Evolutionary conservation across 2,797 vertebrate species (phyloP).

Genomic region (Phylloscopus collybita): DNA sequence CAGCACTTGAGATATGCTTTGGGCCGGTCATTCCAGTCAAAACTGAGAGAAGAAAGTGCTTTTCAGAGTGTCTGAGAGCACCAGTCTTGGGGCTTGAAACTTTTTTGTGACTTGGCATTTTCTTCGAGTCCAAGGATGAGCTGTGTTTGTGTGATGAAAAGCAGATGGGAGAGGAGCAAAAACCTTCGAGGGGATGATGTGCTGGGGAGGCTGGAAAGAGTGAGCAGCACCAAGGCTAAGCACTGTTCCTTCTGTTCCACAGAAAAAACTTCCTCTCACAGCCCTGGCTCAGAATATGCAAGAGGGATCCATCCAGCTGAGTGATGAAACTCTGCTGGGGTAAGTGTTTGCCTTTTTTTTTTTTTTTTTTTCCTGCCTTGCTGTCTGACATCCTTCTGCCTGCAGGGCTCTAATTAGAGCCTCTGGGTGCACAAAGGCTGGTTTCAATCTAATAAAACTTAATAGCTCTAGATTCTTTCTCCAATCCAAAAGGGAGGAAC

Average conservation of each 20-base stretch:
- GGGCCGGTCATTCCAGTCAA: not conserved
- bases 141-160: not conserved
- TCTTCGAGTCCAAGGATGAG: not conserved
- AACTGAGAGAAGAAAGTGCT: not conserved
- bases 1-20: not conserved
- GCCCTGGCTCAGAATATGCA: slow-evolving; percentile 93
- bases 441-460: not conserved
- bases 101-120: not conserved
- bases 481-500: not conserved
- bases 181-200: not conserved
- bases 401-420: not conserved
- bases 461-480: not conserved
- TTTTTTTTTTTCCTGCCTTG: not conserved
- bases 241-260: slow-evolving; percentile 48
- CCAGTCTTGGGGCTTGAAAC: not conserved
- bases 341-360: slow-evolving; percentile 70
- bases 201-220: not conserved
- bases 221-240: not conserved
- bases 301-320: slow-evolving; percentile 89
- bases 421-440: not conserved
- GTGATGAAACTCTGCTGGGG: slow-evolving; percentile 94
- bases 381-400: not conserved
- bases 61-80: not conserved
- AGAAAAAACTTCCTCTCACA: slow-evolving; percentile 97
- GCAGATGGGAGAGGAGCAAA: not conserved